Base-by-base conservation (phyloP, 1,140 invertebrate species). In the Trachymyrmex septentrionalis region DNA sequence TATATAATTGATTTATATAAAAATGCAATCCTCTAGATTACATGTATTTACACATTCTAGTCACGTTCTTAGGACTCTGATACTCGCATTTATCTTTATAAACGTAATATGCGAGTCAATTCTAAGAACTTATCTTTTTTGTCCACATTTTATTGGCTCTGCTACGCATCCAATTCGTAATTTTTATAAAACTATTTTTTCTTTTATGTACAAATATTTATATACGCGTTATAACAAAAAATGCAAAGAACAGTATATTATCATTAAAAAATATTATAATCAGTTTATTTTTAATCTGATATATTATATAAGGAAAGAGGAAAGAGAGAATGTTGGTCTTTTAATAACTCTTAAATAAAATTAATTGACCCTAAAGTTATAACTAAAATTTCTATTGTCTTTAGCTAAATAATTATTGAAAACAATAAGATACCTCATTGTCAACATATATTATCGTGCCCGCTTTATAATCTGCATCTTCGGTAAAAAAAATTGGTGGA, bases 381-480 rank as follows among this genome's bases (percentile, higher is more conserved):
- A 34, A 66, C 14, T 9, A 5, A 66, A 10, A 34, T 34, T 30
- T 59, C 9, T 24, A 63, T 63, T n/a, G n/a, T 59, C 63, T n/a
- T 34, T 66, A 19, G 9, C 3, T 66, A 34, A 7, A n/a, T 12
- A n/a, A n/a, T 7, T 66, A 67, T 44, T 67, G 5, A 67, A 67
- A 38, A 44, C 27, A 38, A 5, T 67, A 9, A 21, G 6, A 12
- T 86, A 92, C 92, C 53, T 92, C 66, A 0, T 80, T 16, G 30
- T 91, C 67, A 0, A 57, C 69, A 59, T 88, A 88, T 3, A 88
- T 12, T 48, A 92, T 63, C 4, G 92, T 93, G 3, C 84, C 90
- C 57, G 75, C 89, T 86, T 89, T 89, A 27, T 93, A 93, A 5
- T 90, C 84, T 12, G 87, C 50, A 24, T 80, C 63, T 1, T 92